Base-by-base conservation (phyloP, 2,888 invertebrate species). In the Drosophila peninsularis region DNA sequence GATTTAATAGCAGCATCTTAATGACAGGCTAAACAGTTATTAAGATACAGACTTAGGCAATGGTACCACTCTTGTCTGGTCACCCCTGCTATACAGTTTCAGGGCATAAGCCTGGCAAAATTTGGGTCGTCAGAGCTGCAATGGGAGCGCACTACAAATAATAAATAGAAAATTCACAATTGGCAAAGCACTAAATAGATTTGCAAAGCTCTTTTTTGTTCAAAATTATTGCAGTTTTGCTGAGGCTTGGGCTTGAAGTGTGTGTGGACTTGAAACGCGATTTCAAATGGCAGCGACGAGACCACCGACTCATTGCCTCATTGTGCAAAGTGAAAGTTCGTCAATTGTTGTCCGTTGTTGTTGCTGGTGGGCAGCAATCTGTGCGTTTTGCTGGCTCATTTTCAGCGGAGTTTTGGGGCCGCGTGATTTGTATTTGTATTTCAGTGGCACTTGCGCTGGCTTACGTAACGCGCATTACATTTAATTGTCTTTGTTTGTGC, bases 281-380 rank as follows among this genome's bases (percentile, higher is more conserved):
- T 62, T 45, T n/a, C 57, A 45, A 61, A 39, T 42, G n/a, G 24
- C 53, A 54, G 21, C 34, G 50, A 50, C 50, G 19, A 47, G 45
- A 47, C 45, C 37, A 62, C 1, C 54, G 37, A 69, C 61, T 60
- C 42, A 62, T 41, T 69, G 39, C 60, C 78, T 73, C 69, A 80
- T 74, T 78, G 78, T 71, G 57, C 57, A 65, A 80, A 80, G 84
- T 84, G 84, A 80, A 79, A 83, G 79, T 83, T 70, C 73, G 73
- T 63, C 83, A 82, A 79, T 82, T 63, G 65, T 27, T 41, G 34
- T 47, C 45, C 11, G 14, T 32, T 60, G 44, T 2, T 14, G 24
- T 24, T 44, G 24, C 0, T 21, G 11, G 71, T 61, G 66, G 55
- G 14, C 19, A 58, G 39, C 41, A 50, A 57, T 63, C 54, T 72